Conservation (phyloP, 2,888 invertebrate genomes). For the Drosophila lacicola region DNA sequence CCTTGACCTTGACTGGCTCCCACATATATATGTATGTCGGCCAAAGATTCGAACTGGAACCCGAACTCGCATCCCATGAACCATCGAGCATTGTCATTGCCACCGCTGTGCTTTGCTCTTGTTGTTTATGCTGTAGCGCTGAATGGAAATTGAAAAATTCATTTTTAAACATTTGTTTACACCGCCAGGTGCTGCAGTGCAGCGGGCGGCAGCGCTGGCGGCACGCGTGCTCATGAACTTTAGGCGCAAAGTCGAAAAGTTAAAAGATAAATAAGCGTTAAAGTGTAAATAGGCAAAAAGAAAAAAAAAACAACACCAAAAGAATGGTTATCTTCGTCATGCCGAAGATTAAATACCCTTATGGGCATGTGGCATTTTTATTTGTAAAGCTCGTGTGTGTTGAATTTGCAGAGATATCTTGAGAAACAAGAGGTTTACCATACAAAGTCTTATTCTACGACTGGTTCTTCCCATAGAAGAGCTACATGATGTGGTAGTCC, state of each 20-base stretch:
- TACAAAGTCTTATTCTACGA: too few relatives aligned
- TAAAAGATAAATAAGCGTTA: conserved; percentile 71
- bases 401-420: too few relatives aligned
- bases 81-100: conserved; percentile 19
- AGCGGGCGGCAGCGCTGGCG: conserved; percentile 1
- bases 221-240: conserved; percentile 62
- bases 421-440: too few relatives aligned
- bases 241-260: conserved; percentile 71
- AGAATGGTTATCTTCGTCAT: not conserved
- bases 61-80: conserved; percentile 7
- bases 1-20: conserved; percentile 28
- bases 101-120: conserved; percentile 19
- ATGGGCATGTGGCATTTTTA: too few relatives aligned
- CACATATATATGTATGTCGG: not conserved
- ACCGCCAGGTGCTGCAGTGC: conserved; percentile 10
- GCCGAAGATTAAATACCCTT: too few relatives aligned
- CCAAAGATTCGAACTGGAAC: conserved; percentile 12
- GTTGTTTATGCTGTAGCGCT: conserved; percentile 33
- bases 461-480: too few relatives aligned
- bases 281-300: conserved; percentile 66
- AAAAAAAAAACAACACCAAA: conserved; percentile 6
- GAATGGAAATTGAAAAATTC: conserved; percentile 70
- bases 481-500: too few relatives aligned
- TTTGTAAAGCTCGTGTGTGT: too few relatives aligned
- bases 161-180: conserved; percentile 73